Evolutionary conservation across 1,140 invertebrate species (phyloP).

Genomic region (Ceratina japonica): DNA sequence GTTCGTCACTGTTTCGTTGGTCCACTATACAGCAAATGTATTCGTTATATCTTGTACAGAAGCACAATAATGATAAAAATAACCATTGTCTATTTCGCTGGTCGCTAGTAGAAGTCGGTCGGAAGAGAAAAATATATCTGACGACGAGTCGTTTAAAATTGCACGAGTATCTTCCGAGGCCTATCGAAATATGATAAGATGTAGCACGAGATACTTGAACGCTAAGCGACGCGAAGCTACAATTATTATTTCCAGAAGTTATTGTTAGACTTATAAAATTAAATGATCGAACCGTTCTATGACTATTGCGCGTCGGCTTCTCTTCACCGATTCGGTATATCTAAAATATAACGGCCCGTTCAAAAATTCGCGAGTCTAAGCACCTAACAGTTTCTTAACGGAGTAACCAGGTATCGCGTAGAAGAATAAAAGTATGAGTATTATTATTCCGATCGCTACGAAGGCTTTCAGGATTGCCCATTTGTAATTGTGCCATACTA

Average conservation of each 20-base stretch:
- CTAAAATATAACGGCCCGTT: conserved; percentile 11
- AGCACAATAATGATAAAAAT: background rate
- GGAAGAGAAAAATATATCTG: background rate
- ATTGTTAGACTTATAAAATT: background rate
- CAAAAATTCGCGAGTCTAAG: conserved; percentile 78
- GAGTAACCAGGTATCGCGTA: conserved; percentile 93
- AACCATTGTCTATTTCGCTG: background rate
- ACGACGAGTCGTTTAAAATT: background rate
- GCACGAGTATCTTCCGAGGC: background rate
- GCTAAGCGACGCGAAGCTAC: conserved; percentile 39
- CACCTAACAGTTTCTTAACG: conserved; percentile 92
- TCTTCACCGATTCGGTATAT: background rate
- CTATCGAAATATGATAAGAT: conserved; percentile 3
- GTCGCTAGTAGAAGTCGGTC: conserved; percentile 7
- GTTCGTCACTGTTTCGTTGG: conserved; percentile 51
- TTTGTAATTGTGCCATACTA: conserved; percentile 96
- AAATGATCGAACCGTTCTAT: background rate
- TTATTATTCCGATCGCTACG: conserved; percentile 82
- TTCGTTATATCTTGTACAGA: background rate
- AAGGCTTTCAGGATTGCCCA: conserved; percentile 91
- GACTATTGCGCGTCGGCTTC: conserved; percentile 1
- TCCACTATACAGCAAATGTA: conserved; percentile 45
- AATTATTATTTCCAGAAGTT: background rate
- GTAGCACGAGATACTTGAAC: conserved; percentile 11
- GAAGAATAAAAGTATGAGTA: conserved; percentile 88